phyloP scores from a whole-genome alignment of 2,888 invertebrate species.

The Rhyacophila evoluta region DNA sequence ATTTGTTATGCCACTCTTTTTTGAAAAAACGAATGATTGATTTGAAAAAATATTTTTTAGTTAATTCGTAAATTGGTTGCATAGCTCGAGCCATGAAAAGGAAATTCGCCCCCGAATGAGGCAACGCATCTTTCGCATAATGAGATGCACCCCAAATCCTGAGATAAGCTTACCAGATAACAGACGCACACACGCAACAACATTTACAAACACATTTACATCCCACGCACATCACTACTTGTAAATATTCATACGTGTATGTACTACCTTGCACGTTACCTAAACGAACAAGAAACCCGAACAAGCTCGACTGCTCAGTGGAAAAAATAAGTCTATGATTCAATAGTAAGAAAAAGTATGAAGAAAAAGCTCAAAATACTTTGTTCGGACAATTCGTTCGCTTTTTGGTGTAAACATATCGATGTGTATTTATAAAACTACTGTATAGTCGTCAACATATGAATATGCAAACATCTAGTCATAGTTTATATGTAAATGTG shows the following conservation, averaged over 20 bases:
- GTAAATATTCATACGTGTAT: neutral
- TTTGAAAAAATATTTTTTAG: too few species aligned
- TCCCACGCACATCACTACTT: neutral
- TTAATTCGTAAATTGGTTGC: too few species aligned
- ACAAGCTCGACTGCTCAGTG: neutral
- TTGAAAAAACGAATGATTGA: too few species aligned
- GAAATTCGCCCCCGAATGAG: neutral
- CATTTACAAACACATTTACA: neutral
- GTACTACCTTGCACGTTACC: neutral
- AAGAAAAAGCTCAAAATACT: neutral
- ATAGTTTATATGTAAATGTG: neutral
- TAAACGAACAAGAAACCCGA: neutral
- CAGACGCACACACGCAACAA: slow-evolving; percentile 5
- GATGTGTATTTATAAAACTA: neutral
- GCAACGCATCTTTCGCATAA: slow-evolving; percentile 35
- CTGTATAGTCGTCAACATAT: neutral
- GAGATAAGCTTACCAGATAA: slow-evolving; percentile 53
- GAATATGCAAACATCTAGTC: neutral
- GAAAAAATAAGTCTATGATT: neutral
- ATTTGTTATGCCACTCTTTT: too few species aligned
- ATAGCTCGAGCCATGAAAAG: neutral
- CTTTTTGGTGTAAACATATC: neutral
- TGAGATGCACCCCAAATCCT: slow-evolving; percentile 54
- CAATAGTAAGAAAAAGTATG: neutral
- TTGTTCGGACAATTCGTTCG: neutral